Percentiles rank a stretch among this genome's conserved stretches.
These are phyloP conservation scores for Phoxinus phoxinus DNA, from an alignment of 2,113 vertebrate genomes.

Conservation along the genomic window DNA sequence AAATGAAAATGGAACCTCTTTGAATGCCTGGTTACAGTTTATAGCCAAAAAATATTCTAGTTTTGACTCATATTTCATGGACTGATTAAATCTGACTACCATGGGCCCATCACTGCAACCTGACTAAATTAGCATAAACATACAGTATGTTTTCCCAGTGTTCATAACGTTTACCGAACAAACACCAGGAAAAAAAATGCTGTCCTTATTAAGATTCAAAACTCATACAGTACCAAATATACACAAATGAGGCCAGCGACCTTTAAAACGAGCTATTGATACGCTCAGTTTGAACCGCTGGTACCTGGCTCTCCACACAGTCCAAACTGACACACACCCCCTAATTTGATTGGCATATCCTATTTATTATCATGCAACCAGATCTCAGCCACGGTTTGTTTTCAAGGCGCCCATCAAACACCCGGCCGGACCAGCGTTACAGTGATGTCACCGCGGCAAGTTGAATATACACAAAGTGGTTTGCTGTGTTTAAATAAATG, in stretches of 20 bases:
- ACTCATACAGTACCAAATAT: conserved; percentile 44
- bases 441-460: conserved; percentile 67
- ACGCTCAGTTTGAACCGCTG: conserved; percentile 47
- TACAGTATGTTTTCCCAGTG: neutral
- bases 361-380: conserved; percentile 74
- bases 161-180: conserved; percentile 1
- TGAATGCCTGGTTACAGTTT: neutral
- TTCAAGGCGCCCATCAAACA: conserved; percentile 69
- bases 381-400: conserved; percentile 63
- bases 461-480: conserved; percentile 64
- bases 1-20: neutral
- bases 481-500: conserved; percentile 60
- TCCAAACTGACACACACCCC: conserved; percentile 62
- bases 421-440: conserved; percentile 18
- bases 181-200: neutral
- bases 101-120: neutral
- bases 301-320: conserved; percentile 59
- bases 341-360: conserved; percentile 78
- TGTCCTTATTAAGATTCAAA: conserved; percentile 33
- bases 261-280: conserved; percentile 66
- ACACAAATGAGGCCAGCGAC: conserved; percentile 66
- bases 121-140: conserved; percentile 28
- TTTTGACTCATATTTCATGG: conserved; percentile 8
- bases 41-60: neutral
- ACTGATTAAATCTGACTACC: conserved; percentile 23